Base-by-base conservation (phyloP, 2,113 vertebrate species). In the Euleptes europaea region DNA sequence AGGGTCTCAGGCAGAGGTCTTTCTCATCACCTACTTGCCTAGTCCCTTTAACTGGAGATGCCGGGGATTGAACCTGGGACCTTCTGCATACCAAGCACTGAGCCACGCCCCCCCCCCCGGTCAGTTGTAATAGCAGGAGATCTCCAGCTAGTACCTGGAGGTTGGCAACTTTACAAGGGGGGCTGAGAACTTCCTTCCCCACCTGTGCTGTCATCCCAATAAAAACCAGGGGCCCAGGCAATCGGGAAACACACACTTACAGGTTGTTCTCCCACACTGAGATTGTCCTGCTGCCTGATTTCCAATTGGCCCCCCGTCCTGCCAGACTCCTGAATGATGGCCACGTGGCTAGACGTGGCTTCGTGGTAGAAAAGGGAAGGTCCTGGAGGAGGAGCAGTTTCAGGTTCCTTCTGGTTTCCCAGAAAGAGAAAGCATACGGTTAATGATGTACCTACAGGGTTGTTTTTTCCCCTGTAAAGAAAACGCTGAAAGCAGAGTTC, bases 341-440 rank as follows among this genome's bases (percentile, higher is more conserved):
- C 13, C 3, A 35, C 71, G 35, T 13, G 63, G 78, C 44, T 80
- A 42, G 51, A 5, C 3, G 38, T 28, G 33, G 80, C 57, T 28
- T 77, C 85, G 21, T 86, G 84, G 60, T 74, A 86, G 28, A 80
- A 83, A 21, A 86, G 77, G 19, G 84, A 69, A 7, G 86, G 51
- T 33, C 84, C 60, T 4, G 88, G 82, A 63, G 73, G 74, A 65
- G 77, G 78, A 47, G 76, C n/a, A 4, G n/a, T 42, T 65, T 88
- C 84, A 23, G 42, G 82, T 31, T 89, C 84, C 86, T 90, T 49
- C n/a, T 3, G 12, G 77, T 38, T 79, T 72, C 54, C 40, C 23
- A 65, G n/a, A 7, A 80, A 40, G 51, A 73, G 14, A 38, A 49
- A 0, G n/a, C 63, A 26, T 31, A 14, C 31, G 26, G 28, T 63